Percentiles rank a stretch among this genome's conserved stretches.
These are phyloP conservation scores for Diarsia rubi DNA, from an alignment of 2,888 invertebrate species.

Conservation along the genomic window DNA sequence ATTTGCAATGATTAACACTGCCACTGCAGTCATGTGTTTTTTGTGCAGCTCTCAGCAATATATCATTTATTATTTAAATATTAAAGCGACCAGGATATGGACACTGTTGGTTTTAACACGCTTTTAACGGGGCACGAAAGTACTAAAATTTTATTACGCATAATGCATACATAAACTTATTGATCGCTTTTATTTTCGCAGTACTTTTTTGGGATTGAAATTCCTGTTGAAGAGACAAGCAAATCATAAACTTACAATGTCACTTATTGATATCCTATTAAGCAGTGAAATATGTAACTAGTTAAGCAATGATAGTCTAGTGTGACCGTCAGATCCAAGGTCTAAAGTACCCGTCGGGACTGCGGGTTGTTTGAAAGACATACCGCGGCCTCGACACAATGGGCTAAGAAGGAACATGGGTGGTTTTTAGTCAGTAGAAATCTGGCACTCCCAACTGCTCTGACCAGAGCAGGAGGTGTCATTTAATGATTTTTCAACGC, in stretches of 20 bases:
- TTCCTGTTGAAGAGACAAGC: not conserved
- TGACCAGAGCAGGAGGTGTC: too few species aligned
- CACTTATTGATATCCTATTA: too few species aligned
- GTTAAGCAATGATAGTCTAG: too few species aligned
- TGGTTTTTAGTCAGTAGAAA: too few species aligned
- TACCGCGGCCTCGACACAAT: too few species aligned
- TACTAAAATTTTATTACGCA: conserved; percentile 13
- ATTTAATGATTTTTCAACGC: too few species aligned
- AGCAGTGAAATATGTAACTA: too few species aligned
- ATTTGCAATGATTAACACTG: conserved; percentile 68
- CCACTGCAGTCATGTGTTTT: conserved; percentile 52
- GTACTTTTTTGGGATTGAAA: not conserved
- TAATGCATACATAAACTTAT: not conserved
- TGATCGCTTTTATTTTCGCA: conserved; percentile 2
- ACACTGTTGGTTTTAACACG: conserved; percentile 44
- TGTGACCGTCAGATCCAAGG: too few species aligned
- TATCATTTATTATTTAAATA: conserved; percentile 53
- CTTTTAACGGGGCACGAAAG: conserved; percentile 16
- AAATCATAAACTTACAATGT: not conserved
- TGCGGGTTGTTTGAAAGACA: too few species aligned
- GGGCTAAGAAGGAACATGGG: too few species aligned
- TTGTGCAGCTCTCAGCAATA: conserved; percentile 32
- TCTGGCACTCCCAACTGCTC: too few species aligned
- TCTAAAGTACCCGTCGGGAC: too few species aligned
- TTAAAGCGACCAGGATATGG: conserved; percentile 38